Evolutionary conservation across 1,140 invertebrate genomes (phyloP).

Genomic region (Phocides pigmalion): DNA sequence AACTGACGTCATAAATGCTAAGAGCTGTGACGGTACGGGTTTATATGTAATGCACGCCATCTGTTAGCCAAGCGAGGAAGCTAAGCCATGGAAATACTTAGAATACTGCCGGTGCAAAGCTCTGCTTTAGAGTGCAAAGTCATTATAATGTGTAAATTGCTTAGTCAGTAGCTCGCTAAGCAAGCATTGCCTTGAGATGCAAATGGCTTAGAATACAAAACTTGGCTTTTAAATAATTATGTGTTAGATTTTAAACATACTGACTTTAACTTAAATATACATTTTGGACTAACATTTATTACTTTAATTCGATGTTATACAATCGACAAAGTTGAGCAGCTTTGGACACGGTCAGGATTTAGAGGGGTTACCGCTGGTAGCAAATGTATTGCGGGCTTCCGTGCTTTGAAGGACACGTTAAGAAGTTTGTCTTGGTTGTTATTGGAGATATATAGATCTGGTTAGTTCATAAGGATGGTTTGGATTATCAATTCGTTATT

Average conservation of each 20-base stretch:
- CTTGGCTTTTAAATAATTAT: not conserved
- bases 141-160: conserved; percentile 7
- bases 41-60: conserved; percentile 8
- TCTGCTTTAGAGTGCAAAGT: conserved; percentile 1
- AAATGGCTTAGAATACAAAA: conserved; percentile 2
- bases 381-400: no score
- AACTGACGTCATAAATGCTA: conserved; percentile 62
- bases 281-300: no score
- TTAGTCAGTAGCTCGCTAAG: conserved; percentile 1
- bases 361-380: no score
- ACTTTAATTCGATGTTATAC: no score
- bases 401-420: no score
- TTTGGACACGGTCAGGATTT: no score
- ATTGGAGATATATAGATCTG: no score
- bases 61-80: not conserved
- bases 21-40: conserved; percentile 7
- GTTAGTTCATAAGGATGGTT: no score
- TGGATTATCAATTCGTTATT: no score
- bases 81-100: not conserved
- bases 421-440: no score
- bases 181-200: not conserved
- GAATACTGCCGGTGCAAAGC: not conserved
- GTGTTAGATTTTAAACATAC: not conserved
- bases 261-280: no score
- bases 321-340: no score